A percentile compares a stretch with the other conserved stretches of the same genome.
phyloP scores from a whole-genome alignment of 2,113 vertebrate genomes.

The Sinocyclocheilus rhinocerous region DNA sequence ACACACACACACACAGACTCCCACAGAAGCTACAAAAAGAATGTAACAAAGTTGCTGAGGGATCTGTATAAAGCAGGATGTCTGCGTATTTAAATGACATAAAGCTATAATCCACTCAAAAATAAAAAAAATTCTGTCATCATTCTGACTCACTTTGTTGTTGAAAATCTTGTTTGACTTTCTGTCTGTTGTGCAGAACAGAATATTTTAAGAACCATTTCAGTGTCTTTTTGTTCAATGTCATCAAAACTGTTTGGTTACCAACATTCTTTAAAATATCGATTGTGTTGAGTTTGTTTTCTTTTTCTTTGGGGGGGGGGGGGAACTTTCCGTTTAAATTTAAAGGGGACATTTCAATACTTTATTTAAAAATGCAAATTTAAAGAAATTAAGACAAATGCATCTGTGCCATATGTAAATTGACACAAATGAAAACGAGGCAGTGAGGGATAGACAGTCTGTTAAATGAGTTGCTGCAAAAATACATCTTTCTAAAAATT shows the following conservation, averaged over 20 bases:
- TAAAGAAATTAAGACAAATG: neutral
- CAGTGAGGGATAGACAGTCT: neutral
- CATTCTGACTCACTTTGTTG: neutral
- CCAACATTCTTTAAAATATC: neutral
- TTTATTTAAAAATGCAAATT: constrained; percentile 13
- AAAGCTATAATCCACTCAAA: neutral
- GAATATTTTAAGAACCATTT: neutral
- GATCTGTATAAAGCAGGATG: neutral
- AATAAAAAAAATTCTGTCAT: neutral
- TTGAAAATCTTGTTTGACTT: neutral
- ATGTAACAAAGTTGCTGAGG: neutral
- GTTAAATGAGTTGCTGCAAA: neutral
- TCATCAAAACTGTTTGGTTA: neutral
- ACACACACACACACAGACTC: neutral
- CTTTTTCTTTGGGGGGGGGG: too few relatives aligned
- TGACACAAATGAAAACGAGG: neutral
- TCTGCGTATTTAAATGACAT: neutral
- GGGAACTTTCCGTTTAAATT: neutral
- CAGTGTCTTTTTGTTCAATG: too few relatives aligned
- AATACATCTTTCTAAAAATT: neutral
- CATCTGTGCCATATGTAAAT: neutral
- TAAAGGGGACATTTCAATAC: neutral
- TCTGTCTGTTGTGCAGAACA: neutral
- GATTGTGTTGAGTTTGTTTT: neutral
- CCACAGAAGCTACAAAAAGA: neutral